Evolutionary conservation across 2,113 vertebrate species (phyloP).

Genomic region (Neomonachus schauinslandi): DNA sequence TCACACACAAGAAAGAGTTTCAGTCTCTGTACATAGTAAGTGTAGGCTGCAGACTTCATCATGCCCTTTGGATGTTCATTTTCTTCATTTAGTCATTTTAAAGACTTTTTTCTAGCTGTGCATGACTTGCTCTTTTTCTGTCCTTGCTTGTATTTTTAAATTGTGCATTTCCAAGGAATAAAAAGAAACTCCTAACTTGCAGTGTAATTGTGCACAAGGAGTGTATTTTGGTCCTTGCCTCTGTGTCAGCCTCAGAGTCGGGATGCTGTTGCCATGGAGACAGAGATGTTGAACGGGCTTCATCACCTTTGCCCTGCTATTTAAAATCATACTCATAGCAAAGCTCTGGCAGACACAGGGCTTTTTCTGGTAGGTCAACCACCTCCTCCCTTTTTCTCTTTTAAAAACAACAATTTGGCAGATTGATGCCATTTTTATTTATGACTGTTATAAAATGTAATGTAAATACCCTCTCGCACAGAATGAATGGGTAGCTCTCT

Average conservation of each 20-base stretch:
- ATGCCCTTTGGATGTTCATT: slow-evolving; percentile 63
- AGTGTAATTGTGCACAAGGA: slow-evolving; percentile 72
- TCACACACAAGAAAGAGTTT: slow-evolving; percentile 40
- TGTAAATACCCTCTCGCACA: slow-evolving; percentile 76
- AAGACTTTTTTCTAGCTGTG: slow-evolving; percentile 50
- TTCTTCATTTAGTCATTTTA: slow-evolving; percentile 75
- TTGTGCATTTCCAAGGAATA: slow-evolving; percentile 54
- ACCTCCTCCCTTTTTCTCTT: slow-evolving; percentile 68
- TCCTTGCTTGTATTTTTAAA: slow-evolving; percentile 68
- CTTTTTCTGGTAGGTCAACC: slow-evolving; percentile 77
- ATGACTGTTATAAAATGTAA: slow-evolving; percentile 69
- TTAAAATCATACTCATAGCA: slow-evolving; percentile 77
- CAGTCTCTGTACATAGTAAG: background rate
- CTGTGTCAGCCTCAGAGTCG: slow-evolving; percentile 86
- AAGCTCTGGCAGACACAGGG: slow-evolving; percentile 68
- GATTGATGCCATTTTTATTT: slow-evolving; percentile 78
- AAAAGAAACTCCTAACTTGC: slow-evolving; percentile 81
- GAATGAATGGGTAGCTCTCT: slow-evolving; percentile 72
- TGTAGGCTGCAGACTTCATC: slow-evolving; percentile 51
- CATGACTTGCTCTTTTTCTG: slow-evolving; percentile 68
- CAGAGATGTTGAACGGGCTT: slow-evolving; percentile 85
- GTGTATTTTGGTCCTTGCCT: slow-evolving; percentile 82
- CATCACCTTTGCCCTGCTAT: slow-evolving; percentile 87
- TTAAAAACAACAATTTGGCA: slow-evolving; percentile 83
- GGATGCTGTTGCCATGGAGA: slow-evolving; percentile 88